phyloP scores from a whole-genome alignment of 2,797 vertebrate species.

The Gila robusta region DNA sequence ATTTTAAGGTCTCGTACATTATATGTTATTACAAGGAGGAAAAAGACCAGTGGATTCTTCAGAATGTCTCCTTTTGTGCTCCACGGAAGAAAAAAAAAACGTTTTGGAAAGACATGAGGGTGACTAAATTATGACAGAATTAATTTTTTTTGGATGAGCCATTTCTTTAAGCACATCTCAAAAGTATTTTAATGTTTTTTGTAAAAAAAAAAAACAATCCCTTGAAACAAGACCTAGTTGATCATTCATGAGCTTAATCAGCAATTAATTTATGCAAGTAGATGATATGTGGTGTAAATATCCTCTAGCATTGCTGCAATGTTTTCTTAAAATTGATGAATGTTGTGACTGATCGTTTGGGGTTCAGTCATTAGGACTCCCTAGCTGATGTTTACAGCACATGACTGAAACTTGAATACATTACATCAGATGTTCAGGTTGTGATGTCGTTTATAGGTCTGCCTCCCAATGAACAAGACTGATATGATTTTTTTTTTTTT shows the following conservation, averaged over 20 bases:
- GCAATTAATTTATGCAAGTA: slow-evolving; percentile 41
- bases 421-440: slow-evolving; percentile 12
- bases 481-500: not conserved
- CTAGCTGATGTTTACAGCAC: slow-evolving; percentile 16
- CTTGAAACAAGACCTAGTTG: slow-evolving; percentile 28
- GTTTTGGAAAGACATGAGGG: not conserved
- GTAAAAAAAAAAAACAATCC: not conserved
- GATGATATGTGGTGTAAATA: slow-evolving; percentile 48
- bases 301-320: slow-evolving; percentile 28
- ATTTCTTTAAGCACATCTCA: slow-evolving; percentile 3
- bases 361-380: slow-evolving; percentile 41
- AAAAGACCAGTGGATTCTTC: not conserved
- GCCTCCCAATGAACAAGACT: not conserved
- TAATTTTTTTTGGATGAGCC: not conserved
- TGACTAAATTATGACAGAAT: not conserved
- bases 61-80: not conserved
- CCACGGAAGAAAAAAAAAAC: not conserved
- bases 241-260: slow-evolving; percentile 42
- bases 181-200: not conserved
- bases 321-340: slow-evolving; percentile 46
- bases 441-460: not conserved
- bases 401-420: slow-evolving; percentile 13
- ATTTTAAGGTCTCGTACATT: not conserved
- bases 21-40: not conserved
- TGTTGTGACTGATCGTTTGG: slow-evolving; percentile 35